Evolutionary conservation across 2,113 vertebrate species (phyloP), one percentile per base, ranked within the genome.

Genomic region (Lophius piscatorius): DNA sequence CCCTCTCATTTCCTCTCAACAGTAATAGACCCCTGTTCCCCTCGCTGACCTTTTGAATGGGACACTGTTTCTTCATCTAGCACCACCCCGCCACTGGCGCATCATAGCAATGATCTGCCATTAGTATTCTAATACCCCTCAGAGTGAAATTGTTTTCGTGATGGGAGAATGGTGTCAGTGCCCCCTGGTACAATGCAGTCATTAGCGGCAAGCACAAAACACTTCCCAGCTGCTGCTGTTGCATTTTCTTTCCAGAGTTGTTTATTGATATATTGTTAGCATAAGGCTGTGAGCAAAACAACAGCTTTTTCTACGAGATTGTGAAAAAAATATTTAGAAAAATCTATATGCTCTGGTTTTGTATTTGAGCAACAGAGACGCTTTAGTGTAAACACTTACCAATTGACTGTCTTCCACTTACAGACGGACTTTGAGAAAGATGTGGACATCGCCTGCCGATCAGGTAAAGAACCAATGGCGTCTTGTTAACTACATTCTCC

Each of bases 361-460:
- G 3, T 47, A 2, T 14, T 22, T 39, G 34, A 0, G 16, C 17
- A 63, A 9, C 3, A 2, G 29, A 3, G 11, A 10, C 9, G 2
- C 12, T 22, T 22, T 23, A 14, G 5, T 2, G 13, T 17, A 45
- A 11, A 12, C 22, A 29, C 34, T 75, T 24, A 82, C 9, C n/a
- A 24, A 67, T 40, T 45, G 24, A 28, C 22, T 55, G 14, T 63
- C 26, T 48, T 57, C 46, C 36, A 9, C 40, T 88, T 88, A 85
- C 94, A 99, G 97, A 99, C 97, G 75, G 97, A 99, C 90, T 99
- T 98, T 89, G 97, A 99, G 91, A 99, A 99, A 89, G 97, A 99
- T 6, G 97, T 99, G 87, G 97, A 99, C 92, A 98, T 99, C 84
- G 97, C 97, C 81, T 99, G 97, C 86, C 92, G 97, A 84, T 99